These are phyloP conservation scores for Manacus vitellinus DNA, from an alignment of 2,113 vertebrate species.

Conservation along the genomic window DNA sequence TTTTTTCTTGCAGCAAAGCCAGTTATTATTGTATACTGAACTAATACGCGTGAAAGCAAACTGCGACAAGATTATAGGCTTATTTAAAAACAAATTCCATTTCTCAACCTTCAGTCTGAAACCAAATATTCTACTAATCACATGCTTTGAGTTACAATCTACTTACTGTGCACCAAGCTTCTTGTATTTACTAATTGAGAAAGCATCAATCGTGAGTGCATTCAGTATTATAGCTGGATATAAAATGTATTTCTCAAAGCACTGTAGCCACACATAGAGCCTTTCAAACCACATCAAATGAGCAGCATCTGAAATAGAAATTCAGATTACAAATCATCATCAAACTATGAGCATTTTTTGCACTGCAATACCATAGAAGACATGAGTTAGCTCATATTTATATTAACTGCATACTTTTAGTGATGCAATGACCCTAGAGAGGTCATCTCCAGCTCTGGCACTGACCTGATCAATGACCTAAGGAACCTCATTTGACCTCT, in stretches of 20 bases:
- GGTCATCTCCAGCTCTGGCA: background rate
- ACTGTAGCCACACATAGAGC: slow-evolving; percentile 94
- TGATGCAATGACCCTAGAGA: background rate
- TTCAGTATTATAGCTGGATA: slow-evolving; percentile 95
- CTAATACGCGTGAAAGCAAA: background rate
- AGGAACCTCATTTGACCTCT: background rate
- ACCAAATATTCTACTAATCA: background rate
- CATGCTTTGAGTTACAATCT: background rate
- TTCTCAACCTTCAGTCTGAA: background rate
- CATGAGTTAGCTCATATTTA: background rate
- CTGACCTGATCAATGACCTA: background rate
- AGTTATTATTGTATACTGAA: background rate
- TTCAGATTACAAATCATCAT: background rate
- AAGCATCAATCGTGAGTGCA: slow-evolving; percentile 93
- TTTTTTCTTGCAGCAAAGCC: background rate
- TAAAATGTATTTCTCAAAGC: slow-evolving; percentile 94
- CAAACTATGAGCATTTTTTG: background rate
- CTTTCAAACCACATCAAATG: slow-evolving; percentile 98
- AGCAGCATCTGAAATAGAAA: slow-evolving; percentile 85
- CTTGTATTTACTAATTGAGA: slow-evolving; percentile 90
- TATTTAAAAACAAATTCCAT: background rate
- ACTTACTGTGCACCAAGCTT: slow-evolving; percentile 95
- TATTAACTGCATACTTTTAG: background rate
- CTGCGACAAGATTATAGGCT: background rate
- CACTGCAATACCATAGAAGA: background rate